A percentile compares a stretch with the other conserved stretches of the same genome.
These are phyloP conservation scores for Chymomyza caudatula DNA, from an alignment of 2,888 invertebrate species.

Conservation along the genomic window DNA sequence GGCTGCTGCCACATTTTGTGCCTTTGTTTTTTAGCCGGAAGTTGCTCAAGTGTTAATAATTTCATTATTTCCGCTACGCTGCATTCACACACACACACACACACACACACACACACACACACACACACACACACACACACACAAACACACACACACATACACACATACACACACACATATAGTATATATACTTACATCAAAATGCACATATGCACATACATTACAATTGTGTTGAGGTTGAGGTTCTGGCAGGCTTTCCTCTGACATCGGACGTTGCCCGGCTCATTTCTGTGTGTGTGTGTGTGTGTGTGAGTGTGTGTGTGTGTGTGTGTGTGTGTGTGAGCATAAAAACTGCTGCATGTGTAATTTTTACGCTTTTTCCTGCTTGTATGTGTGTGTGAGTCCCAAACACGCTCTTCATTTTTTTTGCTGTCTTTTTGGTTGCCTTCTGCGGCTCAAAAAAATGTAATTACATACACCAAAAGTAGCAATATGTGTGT, in stretches of 20 bases:
- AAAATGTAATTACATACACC: slow-evolving; percentile 72
- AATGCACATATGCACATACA: slow-evolving; percentile 40
- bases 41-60: slow-evolving; percentile 72
- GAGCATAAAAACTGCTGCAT: slow-evolving; percentile 59
- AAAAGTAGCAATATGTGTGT: slow-evolving; percentile 41
- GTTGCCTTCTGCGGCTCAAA: slow-evolving; percentile 51
- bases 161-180: not conserved
- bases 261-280: slow-evolving; percentile 54
- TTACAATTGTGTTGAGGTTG: slow-evolving; percentile 39
- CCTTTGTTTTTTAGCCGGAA: slow-evolving; percentile 72
- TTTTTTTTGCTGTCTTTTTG: slow-evolving; percentile 26
- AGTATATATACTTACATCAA: not conserved
- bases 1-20: slow-evolving; percentile 37
- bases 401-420: slow-evolving; percentile 42
- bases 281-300: slow-evolving; percentile 3
- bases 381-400: slow-evolving; percentile 3
- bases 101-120: slow-evolving; percentile 22
- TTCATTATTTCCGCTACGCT: slow-evolving; percentile 69
- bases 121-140: not conserved
- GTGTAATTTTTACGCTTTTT: slow-evolving; percentile 63
- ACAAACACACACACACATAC: not conserved
- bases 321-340: not conserved
- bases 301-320: not conserved
- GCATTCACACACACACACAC: slow-evolving; percentile 41
- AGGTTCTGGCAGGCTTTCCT: slow-evolving; percentile 39